Percentiles rank a stretch among this genome's conserved stretches.
Evolutionary conservation across 2,113 vertebrate genomes (phyloP).

Genomic region (Hystrix brachyura): DNA sequence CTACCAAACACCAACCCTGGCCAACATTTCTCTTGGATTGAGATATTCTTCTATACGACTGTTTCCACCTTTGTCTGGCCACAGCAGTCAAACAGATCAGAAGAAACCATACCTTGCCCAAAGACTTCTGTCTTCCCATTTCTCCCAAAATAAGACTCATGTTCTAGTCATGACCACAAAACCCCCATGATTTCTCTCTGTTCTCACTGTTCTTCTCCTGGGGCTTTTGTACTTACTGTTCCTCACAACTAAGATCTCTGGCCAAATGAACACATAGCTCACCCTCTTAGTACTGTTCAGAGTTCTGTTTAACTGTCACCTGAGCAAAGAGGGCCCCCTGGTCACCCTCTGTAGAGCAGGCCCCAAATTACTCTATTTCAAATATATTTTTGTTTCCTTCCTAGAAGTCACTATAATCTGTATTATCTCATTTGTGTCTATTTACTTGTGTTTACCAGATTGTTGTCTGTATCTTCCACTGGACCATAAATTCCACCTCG

Average conservation of each 20-base stretch:
- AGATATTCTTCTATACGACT: accelerated
- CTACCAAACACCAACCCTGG: neutral
- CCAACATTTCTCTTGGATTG: accelerated
- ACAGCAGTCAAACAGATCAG: neutral
- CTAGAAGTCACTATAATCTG: neutral
- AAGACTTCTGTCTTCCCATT: neutral
- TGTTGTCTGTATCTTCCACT: neutral
- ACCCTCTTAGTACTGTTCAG: neutral
- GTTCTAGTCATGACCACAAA: accelerated
- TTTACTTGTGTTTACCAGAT: neutral
- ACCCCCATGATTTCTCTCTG: accelerated
- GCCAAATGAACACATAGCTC: neutral
- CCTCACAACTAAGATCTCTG: neutral
- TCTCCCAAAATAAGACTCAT: neutral
- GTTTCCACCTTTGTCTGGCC: neutral
- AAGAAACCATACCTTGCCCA: accelerated
- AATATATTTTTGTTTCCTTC: neutral
- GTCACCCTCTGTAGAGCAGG: too few relatives aligned
- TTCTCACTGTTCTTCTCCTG: accelerated
- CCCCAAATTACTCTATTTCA: too few relatives aligned
- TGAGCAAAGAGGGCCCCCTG: neutral
- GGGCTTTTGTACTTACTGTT: accelerated
- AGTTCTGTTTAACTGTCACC: accelerated
- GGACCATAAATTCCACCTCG: neutral
- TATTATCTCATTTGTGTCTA: too few relatives aligned